These are phyloP conservation scores for Gymnoscopelus microlampas DNA, from an alignment of 2,797 vertebrate species.

Conservation along the genomic window DNA sequence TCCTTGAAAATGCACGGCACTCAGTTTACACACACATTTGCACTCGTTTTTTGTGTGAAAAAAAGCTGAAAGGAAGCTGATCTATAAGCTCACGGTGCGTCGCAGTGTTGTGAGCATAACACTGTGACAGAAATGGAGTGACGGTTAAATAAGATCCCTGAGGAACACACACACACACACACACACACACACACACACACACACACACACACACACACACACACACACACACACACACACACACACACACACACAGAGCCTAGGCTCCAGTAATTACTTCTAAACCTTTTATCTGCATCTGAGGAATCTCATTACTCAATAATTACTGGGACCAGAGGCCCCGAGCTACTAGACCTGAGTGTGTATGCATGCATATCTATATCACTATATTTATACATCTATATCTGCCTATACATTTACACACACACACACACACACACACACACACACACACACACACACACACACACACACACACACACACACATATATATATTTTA, in stretches of 20 bases:
- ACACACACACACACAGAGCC: conserved; percentile 33
- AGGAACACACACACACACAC: conserved; percentile 17
- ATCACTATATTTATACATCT: conserved; percentile 1
- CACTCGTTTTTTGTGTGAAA: background rate
- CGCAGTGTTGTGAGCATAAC: background rate
- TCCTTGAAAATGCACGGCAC: too few relatives aligned
- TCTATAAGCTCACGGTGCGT: too few relatives aligned
- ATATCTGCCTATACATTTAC: background rate
- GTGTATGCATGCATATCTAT: background rate
- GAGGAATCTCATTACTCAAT: conserved; percentile 75
- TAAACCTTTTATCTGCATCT: conserved; percentile 78
- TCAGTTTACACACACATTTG: too few relatives aligned
- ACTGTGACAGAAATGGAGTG: conserved; percentile 35
- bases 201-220: conserved; percentile 11
- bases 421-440: background rate
- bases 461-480: background rate
- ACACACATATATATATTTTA: too few relatives aligned
- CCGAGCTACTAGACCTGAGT: conserved; percentile 34
- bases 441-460: background rate
- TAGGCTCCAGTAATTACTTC: conserved; percentile 71
- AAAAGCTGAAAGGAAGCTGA: background rate
- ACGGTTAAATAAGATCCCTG: conserved; percentile 39
- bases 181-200: background rate
- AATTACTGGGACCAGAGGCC: conserved; percentile 60
- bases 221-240: conserved; percentile 19